Conservation (phyloP, 2,888 invertebrate genomes). For the Pachydiplax longipennis region DNA sequence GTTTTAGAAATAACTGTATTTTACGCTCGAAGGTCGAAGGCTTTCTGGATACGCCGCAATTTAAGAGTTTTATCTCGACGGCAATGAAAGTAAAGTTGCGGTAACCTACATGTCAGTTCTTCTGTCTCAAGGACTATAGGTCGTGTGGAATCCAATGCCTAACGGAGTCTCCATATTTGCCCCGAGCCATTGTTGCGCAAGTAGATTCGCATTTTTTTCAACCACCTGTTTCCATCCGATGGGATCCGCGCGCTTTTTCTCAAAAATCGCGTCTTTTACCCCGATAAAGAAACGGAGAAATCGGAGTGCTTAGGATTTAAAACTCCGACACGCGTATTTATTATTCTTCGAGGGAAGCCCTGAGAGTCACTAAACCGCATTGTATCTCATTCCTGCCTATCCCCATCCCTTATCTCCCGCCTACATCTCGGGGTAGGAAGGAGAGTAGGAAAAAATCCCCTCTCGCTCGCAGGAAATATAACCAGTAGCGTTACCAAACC, state of each 20-base stretch:
- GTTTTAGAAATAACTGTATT: not conserved
- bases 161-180: not conserved
- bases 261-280: not conserved
- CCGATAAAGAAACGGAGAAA: not conserved
- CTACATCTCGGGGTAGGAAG: not conserved
- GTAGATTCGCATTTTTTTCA: not conserved
- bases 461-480: conserved; percentile 5
- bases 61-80: not conserved
- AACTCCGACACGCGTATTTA: not conserved
- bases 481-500: conserved; percentile 36
- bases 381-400: conserved; percentile 10
- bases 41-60: not conserved
- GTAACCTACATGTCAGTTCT: not conserved
- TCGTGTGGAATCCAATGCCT: not conserved
- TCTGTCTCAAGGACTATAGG: not conserved
- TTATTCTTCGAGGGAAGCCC: not conserved
- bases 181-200: not conserved
- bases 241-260: not conserved
- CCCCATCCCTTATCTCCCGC: conserved; percentile 19
- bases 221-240: not conserved
- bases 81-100: not conserved
- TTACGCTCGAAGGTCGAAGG: not conserved
- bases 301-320: not conserved
- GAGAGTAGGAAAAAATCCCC: not conserved
- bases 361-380: not conserved